Base-by-base conservation (phyloP, 2,888 invertebrate genomes). In the Drosophila mayaguana region DNA sequence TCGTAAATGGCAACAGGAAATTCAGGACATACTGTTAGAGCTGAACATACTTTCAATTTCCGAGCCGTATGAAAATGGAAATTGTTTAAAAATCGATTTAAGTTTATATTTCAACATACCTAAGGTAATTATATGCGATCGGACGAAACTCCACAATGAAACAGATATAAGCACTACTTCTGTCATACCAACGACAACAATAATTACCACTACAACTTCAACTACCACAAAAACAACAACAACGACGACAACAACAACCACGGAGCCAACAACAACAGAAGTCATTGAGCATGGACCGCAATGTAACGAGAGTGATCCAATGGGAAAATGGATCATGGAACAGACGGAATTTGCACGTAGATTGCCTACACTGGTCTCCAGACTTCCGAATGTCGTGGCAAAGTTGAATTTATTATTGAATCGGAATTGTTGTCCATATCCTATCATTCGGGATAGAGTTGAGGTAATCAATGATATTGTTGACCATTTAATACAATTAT, bases 381-480 rank as follows among this genome's bases (percentile, higher is more conserved):
- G 20, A 28, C 36, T 55, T 14, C 38, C 3, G 12, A 55, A 14
- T n/a, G 36, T 51, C 34, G 1, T 66, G 6, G 4, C 3, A 8
- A 60, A 51, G 20, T 28, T 76, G 0, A 45, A 54, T 0, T 25
- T 42, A 2, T 25, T 64, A 14, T 9, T 45, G 0, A 38, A 20
- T 8, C 8, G 9, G 1, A 50, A 42, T 2, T 82, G 85, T 36
- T 79, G 75, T 38, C 72, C 73, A 6, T 76, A 82, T 50, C 32
- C 43, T 1, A 43, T 67, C 2, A 14, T 84, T 14, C 55, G 85
- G 3, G 76, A 82, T 56, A 60, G 80, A 32, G 8, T 79, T 7
- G 85, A 82, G 46, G 40, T 67, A 1, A 66, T 81, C 11, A 59
- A 82, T 32, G 81, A 82, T 43, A 59, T 65, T 7, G 32, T 82